phyloP scores from a whole-genome alignment of 1,140 invertebrate genomes.

The Leptinotarsa lineolata region DNA sequence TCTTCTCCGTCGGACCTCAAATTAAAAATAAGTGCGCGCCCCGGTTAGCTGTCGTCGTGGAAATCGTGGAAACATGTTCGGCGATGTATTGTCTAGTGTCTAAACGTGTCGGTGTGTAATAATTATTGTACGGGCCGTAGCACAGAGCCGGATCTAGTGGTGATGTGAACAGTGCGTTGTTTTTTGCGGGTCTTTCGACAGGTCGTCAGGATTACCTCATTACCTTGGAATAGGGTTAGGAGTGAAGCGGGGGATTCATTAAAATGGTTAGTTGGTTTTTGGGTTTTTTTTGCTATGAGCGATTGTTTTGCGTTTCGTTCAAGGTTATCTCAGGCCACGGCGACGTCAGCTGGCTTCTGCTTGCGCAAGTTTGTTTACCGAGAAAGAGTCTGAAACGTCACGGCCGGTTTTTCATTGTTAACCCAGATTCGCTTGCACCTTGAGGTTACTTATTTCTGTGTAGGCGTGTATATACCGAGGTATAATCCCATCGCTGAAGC shows the following conservation, averaged over 20 bases:
- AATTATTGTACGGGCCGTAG: background rate
- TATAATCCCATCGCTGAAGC: too few relatives aligned
- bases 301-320: background rate
- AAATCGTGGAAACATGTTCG: constrained; percentile 20
- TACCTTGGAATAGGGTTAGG: background rate
- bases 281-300: background rate
- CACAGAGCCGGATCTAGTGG: constrained; percentile 15
- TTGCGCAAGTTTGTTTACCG: constrained; percentile 17
- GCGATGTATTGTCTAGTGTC: constrained; percentile 18
- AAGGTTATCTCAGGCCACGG: constrained; percentile 13
- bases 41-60: background rate
- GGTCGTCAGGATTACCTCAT: constrained; percentile 10
- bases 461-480: too few relatives aligned
- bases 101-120: constrained; percentile 14
- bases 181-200: background rate
- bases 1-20: constrained; percentile 14
- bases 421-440: background rate
- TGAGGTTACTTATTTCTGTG: background rate
- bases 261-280: constrained; percentile 10
- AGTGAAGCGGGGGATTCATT: constrained; percentile 7
- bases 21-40: constrained; percentile 21
- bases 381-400: background rate
- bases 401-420: background rate
- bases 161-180: background rate
- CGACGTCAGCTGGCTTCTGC: constrained; percentile 3